Base-by-base conservation (phyloP, 1,140 invertebrate genomes). In the Archegozetes longisetosus region DNA sequence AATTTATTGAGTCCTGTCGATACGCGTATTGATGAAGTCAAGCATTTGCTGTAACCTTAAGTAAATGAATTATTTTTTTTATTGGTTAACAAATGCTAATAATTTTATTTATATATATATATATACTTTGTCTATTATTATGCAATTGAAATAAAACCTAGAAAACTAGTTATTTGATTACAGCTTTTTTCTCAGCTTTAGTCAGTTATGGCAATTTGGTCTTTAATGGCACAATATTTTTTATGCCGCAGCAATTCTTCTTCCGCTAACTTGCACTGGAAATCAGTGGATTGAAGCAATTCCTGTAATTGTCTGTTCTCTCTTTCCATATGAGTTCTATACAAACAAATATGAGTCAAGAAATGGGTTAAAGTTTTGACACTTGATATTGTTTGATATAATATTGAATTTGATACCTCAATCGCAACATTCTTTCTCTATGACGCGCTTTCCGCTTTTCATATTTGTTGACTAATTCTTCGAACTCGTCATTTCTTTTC, bases 1-100 rank as follows among this genome's bases (percentile, higher is more conserved):
- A 28, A 47, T 23, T 50, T 64, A n/a, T 48, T 63, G 32, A 1
- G 9, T 4, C 28, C 26, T 20, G 51, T 63, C 14, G 14, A 23
- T 29, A 53, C 51, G 14, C 1, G 9, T 12, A 23, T 32, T n/a
- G 22, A 53, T n/a, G n/a, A 53, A 28, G 26, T 28, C 6, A 20
- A 53, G 2, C 49, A 58, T 58, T 48, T 60, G 27, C n/a, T 60
- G 9, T 29, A 20, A 26, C 20, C 13, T 26, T 12, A 47, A 14
- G 46, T 47, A 14, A 14, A 14, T 47, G 14, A 14, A 40, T 40
- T 40, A 40, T 40, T 40, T 40, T 40, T 40, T 40, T 40, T 40
- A 17, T 40, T 40, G 6, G 32, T 40, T 40, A 40, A 40, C 17
- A 9, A 40, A 9, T 9, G 6, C 17, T 40, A 40, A 40, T 40